These are phyloP conservation scores for Rhabdornis inornatus DNA, from an alignment of 2,113 vertebrate genomes.

Conservation along the genomic window DNA sequence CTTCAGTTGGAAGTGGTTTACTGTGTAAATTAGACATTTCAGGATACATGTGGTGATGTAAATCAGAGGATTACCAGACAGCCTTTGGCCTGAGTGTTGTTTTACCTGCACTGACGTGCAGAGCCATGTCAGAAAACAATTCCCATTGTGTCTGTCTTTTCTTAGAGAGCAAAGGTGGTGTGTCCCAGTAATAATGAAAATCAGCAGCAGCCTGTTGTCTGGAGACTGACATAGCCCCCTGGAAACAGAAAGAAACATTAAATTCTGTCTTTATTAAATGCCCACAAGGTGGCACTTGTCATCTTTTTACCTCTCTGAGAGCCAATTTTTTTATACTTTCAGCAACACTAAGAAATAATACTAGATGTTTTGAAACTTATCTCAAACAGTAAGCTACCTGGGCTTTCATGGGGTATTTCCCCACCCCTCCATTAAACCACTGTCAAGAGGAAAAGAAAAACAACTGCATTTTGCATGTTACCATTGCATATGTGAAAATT, in stretches of 20 bases:
- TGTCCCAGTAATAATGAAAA: neutral
- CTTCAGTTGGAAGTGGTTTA: neutral
- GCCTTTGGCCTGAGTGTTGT: neutral
- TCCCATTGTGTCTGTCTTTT: neutral
- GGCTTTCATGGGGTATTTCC: neutral
- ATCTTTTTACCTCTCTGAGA: slow-evolving; percentile 47
- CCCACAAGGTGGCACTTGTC: slow-evolving; percentile 78
- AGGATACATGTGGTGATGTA: neutral
- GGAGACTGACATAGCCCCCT: neutral
- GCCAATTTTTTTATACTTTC: neutral
- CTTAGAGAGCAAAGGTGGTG: neutral
- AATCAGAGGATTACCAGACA: neutral
- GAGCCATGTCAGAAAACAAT: neutral
- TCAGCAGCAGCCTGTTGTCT: neutral
- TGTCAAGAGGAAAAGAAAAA: neutral
- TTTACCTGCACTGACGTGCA: neutral
- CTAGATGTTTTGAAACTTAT: neutral
- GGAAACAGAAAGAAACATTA: neutral
- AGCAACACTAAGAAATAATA: neutral
- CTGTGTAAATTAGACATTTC: neutral
- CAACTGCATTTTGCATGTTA: neutral
- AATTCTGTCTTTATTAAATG: slow-evolving; percentile 7
- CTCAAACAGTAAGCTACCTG: neutral
- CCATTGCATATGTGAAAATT: neutral
- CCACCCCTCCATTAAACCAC: neutral